A percentile compares a stretch with the other conserved stretches of the same genome.
Conservation (phyloP, 2,888 invertebrate species). For the Cataglyphis rosenhaueri region DNA sequence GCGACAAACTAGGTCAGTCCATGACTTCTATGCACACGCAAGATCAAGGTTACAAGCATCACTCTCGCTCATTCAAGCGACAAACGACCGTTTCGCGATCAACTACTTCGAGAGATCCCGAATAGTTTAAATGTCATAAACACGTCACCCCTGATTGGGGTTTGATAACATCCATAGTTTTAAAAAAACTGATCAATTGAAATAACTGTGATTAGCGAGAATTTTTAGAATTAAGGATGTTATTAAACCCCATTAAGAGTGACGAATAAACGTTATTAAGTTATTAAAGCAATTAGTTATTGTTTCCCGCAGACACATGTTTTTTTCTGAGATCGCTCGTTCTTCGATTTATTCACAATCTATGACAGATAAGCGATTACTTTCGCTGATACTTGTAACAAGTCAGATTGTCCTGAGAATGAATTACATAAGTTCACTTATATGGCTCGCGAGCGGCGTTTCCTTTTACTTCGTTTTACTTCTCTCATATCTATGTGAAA, state of each 20-base stretch:
- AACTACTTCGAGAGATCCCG: neutral
- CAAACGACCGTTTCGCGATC: neutral
- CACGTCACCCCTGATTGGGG: too few species aligned
- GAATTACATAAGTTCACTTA: conserved; percentile 3
- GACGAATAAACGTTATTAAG: too few species aligned
- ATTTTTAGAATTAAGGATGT: too few species aligned
- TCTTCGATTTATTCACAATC: neutral
- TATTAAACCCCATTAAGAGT: too few species aligned
- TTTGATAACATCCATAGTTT: too few species aligned
- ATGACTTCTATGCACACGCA: conserved; percentile 65
- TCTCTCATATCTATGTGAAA: conserved; percentile 59
- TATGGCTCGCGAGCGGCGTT: neutral
- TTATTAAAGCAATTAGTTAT: neutral
- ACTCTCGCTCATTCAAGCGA: conserved; percentile 71
- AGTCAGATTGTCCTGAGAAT: neutral
- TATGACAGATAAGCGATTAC: neutral
- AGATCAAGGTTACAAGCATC: conserved; percentile 78
- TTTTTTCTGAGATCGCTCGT: neutral
- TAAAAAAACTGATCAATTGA: too few species aligned
- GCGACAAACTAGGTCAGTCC: conserved; percentile 64
- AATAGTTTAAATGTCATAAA: neutral
- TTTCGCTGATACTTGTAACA: neutral
- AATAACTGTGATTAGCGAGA: too few species aligned
- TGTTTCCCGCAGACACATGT: neutral
- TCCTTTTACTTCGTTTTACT: neutral